These are phyloP conservation scores for Sarcophaga subvicina DNA, from an alignment of 2,888 invertebrate species.

Conservation along the genomic window DNA sequence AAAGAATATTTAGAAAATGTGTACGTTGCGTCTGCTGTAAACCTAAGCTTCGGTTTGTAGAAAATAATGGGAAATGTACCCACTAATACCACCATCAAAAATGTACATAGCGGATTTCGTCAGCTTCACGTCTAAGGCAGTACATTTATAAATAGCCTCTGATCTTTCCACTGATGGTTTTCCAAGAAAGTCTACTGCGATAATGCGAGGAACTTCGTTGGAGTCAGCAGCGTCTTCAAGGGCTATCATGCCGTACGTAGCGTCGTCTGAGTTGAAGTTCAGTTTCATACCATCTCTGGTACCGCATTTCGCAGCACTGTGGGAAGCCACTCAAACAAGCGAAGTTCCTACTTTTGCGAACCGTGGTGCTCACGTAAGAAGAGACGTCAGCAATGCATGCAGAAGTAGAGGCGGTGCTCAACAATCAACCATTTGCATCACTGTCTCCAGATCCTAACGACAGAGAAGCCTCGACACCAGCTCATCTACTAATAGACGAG, in stretches of 20 bases:
- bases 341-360: no score
- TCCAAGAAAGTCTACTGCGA: not conserved
- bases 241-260: not conserved
- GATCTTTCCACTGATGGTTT: slow-evolving; percentile 14
- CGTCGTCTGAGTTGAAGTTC: not conserved
- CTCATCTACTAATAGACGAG: no score
- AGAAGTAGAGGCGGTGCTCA: slow-evolving; percentile 7
- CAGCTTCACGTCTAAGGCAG: slow-evolving; percentile 39
- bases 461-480: slow-evolving; percentile 1
- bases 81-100: not conserved
- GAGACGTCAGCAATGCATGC: slow-evolving; percentile 8
- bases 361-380: not conserved
- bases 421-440: not conserved
- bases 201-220: not conserved
- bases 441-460: slow-evolving; percentile 5
- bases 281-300: slow-evolving; percentile 11
- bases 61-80: slow-evolving; percentile 12
- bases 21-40: slow-evolving; percentile 3
- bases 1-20: not conserved
- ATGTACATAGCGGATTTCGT: slow-evolving; percentile 26
- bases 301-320: not conserved
- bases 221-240: not conserved
- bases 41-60: not conserved
- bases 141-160: slow-evolving; percentile 15
- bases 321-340: no score